Percentiles rank a stretch among this genome's conserved stretches.
Evolutionary conservation across 1,140 invertebrate genomes (phyloP).

Genomic region (Drosophila navojoa): DNA sequence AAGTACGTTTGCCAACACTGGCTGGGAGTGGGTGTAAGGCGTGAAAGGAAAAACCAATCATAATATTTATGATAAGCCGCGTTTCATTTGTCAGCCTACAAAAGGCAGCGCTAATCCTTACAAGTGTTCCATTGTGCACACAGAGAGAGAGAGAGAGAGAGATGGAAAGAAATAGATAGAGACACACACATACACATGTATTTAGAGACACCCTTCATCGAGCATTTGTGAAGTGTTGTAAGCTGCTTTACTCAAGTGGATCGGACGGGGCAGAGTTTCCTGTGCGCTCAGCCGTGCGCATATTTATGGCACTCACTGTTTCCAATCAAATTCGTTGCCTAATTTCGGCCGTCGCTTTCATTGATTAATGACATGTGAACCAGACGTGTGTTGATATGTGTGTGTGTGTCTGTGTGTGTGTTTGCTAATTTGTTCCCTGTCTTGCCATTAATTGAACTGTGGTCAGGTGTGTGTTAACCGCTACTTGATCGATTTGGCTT

Average conservation of each 20-base stretch:
- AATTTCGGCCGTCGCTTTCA: conserved; percentile 36
- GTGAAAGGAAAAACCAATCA: conserved; percentile 65
- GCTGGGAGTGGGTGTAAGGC: no score
- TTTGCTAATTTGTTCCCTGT: conserved; percentile 24
- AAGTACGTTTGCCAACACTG: no score
- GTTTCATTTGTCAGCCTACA: conserved; percentile 56
- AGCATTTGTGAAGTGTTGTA: conserved; percentile 70
- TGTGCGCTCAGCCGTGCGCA: conserved; percentile 26
- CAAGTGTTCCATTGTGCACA: conserved; percentile 49
- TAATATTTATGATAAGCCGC: conserved; percentile 75
- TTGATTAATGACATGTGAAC: conserved; percentile 40
- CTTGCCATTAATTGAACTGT: not conserved
- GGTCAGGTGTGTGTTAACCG: conserved; percentile 4
- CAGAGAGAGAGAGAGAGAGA: not conserved
- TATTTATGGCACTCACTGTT: conserved; percentile 33
- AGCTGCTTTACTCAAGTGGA: conserved; percentile 77
- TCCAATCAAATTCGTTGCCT: conserved; percentile 30
- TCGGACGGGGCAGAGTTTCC: conserved; percentile 53
- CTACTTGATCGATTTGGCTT: conserved; percentile 64
- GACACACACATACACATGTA: not conserved
- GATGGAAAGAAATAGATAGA: no score
- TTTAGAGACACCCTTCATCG: conserved; percentile 25
- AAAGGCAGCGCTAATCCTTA: conserved; percentile 72
- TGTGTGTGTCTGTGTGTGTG: not conserved
- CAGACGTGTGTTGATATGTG: not conserved